phyloP scores from a whole-genome alignment of 2,888 invertebrate species.

The Lasioglossum leucozonium region DNA sequence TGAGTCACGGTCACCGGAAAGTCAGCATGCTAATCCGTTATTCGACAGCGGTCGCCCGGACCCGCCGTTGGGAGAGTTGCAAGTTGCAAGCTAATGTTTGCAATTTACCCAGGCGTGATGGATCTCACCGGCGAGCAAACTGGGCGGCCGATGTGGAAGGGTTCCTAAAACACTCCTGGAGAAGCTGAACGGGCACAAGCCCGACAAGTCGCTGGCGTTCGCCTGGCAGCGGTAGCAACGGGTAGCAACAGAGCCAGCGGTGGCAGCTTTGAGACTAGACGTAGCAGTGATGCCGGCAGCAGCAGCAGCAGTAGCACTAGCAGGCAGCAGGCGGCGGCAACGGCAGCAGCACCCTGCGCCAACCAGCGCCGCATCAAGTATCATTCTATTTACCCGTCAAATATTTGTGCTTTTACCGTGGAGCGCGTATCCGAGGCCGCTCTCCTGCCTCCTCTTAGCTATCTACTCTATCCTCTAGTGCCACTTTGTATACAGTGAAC shows the following conservation, averaged over 20 bases:
- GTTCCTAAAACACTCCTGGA: slow-evolving; percentile 72
- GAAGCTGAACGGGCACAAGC: slow-evolving; percentile 65
- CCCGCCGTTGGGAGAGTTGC: slow-evolving; percentile 72
- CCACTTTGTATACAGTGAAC: slow-evolving; percentile 83
- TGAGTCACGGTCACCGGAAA: slow-evolving; percentile 7
- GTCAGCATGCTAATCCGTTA: slow-evolving; percentile 41
- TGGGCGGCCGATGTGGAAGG: slow-evolving; percentile 76
- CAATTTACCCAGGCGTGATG: slow-evolving; percentile 78
- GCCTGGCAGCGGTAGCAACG: slow-evolving; percentile 43
- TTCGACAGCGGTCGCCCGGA: slow-evolving; percentile 45
- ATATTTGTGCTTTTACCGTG: slow-evolving; percentile 84
- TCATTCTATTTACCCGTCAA: slow-evolving; percentile 84
- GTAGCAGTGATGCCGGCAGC: slow-evolving; percentile 37
- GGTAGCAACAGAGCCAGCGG: slow-evolving; percentile 46
- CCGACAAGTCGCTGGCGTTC: slow-evolving; percentile 22
- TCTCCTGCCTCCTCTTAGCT: slow-evolving; percentile 73
- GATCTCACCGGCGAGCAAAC: slow-evolving; percentile 75
- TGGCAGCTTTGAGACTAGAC: slow-evolving; percentile 42
- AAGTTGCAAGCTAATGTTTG: slow-evolving; percentile 81
- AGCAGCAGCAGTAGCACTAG: slow-evolving; percentile 48
- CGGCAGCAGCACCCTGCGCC: slow-evolving; percentile 60
- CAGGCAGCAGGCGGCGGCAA: slow-evolving; percentile 47
- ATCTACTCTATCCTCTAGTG: slow-evolving; percentile 78
- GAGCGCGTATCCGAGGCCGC: slow-evolving; percentile 78
- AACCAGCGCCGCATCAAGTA: slow-evolving; percentile 82